Conservation (phyloP, 2,113 vertebrate species). For the Brienomyrus longianalis region DNA sequence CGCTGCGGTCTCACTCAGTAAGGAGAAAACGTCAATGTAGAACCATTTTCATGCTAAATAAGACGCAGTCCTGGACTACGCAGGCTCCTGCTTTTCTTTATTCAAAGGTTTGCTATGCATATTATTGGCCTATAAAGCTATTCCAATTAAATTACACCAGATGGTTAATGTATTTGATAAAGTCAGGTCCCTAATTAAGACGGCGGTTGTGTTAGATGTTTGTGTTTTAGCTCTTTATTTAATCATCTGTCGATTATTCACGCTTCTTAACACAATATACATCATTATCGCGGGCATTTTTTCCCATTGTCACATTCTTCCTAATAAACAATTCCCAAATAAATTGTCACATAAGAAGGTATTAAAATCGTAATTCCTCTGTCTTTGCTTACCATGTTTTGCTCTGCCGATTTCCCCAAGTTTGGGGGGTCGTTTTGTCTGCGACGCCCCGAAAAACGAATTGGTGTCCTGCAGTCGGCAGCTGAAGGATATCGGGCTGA, state of each 20-base stretch:
- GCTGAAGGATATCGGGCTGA: slow-evolving; percentile 90
- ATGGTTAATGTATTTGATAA: background rate
- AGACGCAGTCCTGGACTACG: background rate
- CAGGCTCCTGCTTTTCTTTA: background rate
- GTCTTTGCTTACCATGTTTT: slow-evolving; percentile 76
- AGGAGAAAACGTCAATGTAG: background rate
- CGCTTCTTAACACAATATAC: background rate
- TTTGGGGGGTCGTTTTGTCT: slow-evolving; percentile 93
- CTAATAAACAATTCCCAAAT: background rate
- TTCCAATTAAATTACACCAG: background rate
- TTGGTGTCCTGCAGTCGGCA: slow-evolving; percentile 95
- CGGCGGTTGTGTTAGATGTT: background rate
- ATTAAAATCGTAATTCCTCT: background rate
- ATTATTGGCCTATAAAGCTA: background rate
- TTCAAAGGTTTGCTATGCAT: background rate
- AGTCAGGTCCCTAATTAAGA: background rate
- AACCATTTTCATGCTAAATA: background rate
- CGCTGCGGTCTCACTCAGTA: background rate
- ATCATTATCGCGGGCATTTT: background rate
- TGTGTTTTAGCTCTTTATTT: background rate
- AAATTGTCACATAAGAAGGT: background rate
- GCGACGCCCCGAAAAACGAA: slow-evolving; percentile 86
- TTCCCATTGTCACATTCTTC: background rate
- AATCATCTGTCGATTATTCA: background rate
- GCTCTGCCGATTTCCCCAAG: slow-evolving; percentile 92